Percentiles rank a stretch among this genome's conserved stretches.
phyloP scores from a whole-genome alignment of 2,888 invertebrate genomes.

The Tenthredo scrophulariae region DNA sequence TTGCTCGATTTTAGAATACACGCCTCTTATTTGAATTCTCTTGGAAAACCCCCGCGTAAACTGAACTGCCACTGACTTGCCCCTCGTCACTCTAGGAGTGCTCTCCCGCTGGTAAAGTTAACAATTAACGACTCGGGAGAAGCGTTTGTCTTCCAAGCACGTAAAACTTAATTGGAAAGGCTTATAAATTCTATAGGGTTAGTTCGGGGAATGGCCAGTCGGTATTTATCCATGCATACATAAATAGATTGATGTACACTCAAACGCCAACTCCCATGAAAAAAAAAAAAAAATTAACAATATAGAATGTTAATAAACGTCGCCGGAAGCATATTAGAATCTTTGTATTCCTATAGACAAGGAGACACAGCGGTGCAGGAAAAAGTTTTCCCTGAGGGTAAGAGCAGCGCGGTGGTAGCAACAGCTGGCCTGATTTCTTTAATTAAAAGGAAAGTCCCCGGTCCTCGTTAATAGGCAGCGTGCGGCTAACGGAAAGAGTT shows the following conservation, averaged over 20 bases:
- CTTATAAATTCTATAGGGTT: constrained; percentile 46
- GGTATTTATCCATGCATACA: background rate
- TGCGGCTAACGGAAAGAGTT: constrained; percentile 39
- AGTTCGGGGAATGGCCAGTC: constrained; percentile 8
- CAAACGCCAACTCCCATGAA: background rate
- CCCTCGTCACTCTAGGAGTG: constrained; percentile 37
- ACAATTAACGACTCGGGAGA: constrained; percentile 46
- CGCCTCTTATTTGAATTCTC: constrained; percentile 25
- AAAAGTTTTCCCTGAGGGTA: constrained; percentile 1
- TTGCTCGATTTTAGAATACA: constrained; percentile 17
- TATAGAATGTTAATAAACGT: background rate
- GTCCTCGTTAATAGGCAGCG: constrained; percentile 23
- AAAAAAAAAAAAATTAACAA: background rate
- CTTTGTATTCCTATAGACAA: background rate
- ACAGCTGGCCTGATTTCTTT: constrained; percentile 39
- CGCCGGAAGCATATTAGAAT: no score
- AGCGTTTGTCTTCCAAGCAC: constrained; percentile 50
- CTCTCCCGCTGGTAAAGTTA: constrained; percentile 32
- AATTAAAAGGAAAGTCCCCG: constrained; percentile 40
- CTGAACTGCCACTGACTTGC: constrained; percentile 35
- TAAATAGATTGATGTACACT: background rate
- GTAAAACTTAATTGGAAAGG: constrained; percentile 50
- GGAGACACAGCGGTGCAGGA: background rate
- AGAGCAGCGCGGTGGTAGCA: constrained; percentile 9
- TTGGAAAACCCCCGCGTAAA: constrained; percentile 10